Evolutionary conservation across 2,888 invertebrate genomes (phyloP).

Genomic region (Tetropium fuscum): DNA sequence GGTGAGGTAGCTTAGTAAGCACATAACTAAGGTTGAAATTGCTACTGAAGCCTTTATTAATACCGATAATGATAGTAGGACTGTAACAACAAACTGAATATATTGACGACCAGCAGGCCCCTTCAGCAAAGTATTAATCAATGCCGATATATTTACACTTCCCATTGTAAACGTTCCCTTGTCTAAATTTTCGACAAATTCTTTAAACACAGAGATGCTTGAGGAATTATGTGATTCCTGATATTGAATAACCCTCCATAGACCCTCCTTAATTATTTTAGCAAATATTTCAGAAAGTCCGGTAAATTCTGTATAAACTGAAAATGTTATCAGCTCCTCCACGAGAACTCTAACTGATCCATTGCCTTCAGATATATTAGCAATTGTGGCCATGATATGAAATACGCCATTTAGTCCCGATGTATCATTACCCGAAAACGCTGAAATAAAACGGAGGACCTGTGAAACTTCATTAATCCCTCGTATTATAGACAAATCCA

Average conservation of each 20-base stretch:
- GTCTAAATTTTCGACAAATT: constrained; percentile 28
- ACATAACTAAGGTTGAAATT: constrained; percentile 30
- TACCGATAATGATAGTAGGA: constrained; percentile 28
- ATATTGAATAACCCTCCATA: constrained; percentile 27
- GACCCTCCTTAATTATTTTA: constrained; percentile 30
- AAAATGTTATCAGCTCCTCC: too few relatives aligned
- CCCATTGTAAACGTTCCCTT: constrained; percentile 23
- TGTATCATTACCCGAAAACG: constrained; percentile 37
- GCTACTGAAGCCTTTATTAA: constrained; percentile 27
- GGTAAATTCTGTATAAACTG: too few relatives aligned
- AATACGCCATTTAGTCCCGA: constrained; percentile 38
- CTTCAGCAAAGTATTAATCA: constrained; percentile 25
- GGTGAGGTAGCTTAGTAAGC: constrained; percentile 29
- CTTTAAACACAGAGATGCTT: constrained; percentile 21
- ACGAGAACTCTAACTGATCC: too few relatives aligned
- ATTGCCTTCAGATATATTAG: too few relatives aligned
- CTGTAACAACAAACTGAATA: constrained; percentile 27
- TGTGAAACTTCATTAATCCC: too few relatives aligned
- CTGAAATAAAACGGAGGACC: too few relatives aligned
- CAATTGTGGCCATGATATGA: too few relatives aligned
- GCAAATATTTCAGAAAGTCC: constrained; percentile 33
- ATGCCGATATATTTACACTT: constrained; percentile 34
- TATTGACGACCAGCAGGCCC: constrained; percentile 1
- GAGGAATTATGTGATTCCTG: constrained; percentile 6
- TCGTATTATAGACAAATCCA: constrained; percentile 35